Conservation (phyloP, 2,797 vertebrate genomes). For the Heteromormyrus szaboi region DNA sequence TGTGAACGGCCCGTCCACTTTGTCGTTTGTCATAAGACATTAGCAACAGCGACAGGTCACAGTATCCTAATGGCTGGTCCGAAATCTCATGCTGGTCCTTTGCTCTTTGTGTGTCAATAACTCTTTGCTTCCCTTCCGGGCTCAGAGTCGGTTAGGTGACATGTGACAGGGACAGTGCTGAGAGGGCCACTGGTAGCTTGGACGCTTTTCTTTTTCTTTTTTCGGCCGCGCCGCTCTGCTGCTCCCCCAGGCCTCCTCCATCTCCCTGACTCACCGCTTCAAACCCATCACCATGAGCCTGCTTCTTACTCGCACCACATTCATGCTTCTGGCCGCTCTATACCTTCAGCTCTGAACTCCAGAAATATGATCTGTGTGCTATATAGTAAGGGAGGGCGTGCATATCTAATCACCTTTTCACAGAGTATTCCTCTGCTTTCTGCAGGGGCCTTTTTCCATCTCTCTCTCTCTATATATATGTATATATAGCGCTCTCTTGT, state of each 20-base stretch:
- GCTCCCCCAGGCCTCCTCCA: background rate
- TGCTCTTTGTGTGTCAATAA: background rate
- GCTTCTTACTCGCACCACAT: background rate
- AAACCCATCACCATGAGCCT: background rate
- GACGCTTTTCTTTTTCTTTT: background rate
- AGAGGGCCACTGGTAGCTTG: background rate
- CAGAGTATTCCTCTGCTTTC: background rate
- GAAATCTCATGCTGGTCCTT: background rate
- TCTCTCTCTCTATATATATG: background rate
- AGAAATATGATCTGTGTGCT: slow-evolving; percentile 10
- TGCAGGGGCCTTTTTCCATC: background rate
- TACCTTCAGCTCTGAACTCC: slow-evolving; percentile 6
- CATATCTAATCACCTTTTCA: slow-evolving; percentile 22
- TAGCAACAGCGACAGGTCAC: background rate
- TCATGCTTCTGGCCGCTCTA: background rate
- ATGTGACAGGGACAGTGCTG: background rate
- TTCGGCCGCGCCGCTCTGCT: background rate
- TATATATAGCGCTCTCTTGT: background rate
- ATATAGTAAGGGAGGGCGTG: background rate
- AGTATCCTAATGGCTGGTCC: background rate
- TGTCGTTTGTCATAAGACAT: background rate
- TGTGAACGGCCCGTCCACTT: background rate
- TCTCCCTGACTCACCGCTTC: background rate
- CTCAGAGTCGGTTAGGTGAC: background rate
- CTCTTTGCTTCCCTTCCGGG: background rate